phyloP scores from a whole-genome alignment of 2,797 vertebrate genomes.

The Sibirionetta formosa region DNA sequence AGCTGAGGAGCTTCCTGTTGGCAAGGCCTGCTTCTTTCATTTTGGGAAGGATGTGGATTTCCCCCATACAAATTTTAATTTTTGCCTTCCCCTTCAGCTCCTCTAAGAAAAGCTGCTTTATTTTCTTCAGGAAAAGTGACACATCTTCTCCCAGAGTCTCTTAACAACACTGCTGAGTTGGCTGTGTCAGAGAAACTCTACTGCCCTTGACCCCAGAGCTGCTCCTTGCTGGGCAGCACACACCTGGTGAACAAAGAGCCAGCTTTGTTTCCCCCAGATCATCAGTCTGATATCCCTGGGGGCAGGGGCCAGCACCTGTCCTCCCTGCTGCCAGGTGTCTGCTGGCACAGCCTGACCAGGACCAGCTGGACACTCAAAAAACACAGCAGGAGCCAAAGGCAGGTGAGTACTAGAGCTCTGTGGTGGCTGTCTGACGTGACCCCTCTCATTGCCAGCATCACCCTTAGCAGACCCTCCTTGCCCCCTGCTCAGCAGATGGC shows the following conservation, averaged over 20 bases:
- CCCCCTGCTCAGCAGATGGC: fast-evolving
- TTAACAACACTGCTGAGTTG: not conserved
- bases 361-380: not conserved
- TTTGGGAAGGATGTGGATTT: not conserved
- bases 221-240: not conserved
- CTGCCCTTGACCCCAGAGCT: not conserved
- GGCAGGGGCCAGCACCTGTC: not conserved
- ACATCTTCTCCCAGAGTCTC: not conserved
- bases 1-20: not conserved
- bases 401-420: not conserved
- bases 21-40: not conserved
- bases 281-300: not conserved
- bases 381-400: not conserved
- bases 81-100: not conserved
- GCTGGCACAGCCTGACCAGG: not conserved
- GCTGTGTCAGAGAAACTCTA: not conserved
- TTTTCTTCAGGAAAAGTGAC: not conserved
- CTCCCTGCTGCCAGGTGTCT: not conserved
- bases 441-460: not conserved
- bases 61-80: not conserved
- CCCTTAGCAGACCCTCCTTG: not conserved
- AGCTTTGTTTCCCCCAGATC: not conserved
- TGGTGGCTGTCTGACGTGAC: not conserved
- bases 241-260: not conserved
- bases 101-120: not conserved